Evolutionary conservation across 1,140 invertebrate genomes (phyloP).

Genomic region (Aphis gossypii): DNA sequence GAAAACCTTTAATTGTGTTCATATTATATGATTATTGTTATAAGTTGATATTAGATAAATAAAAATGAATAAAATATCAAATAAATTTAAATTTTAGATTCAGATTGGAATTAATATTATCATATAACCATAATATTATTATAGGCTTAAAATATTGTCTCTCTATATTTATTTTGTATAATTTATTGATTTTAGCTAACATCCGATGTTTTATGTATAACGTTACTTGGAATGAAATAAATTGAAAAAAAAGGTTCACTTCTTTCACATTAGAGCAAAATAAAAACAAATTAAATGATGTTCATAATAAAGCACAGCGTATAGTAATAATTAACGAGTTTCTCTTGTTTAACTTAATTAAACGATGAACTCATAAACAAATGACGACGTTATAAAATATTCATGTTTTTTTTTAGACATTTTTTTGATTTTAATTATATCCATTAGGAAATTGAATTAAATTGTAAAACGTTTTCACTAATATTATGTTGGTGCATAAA

Average conservation of each 20-base stretch:
- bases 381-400: background rate
- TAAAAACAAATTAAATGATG: background rate
- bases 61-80: background rate
- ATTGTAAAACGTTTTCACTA: conserved; percentile 1
- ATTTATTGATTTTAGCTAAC: background rate
- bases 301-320: background rate
- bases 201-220: background rate
- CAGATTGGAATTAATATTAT: background rate
- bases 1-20: background rate
- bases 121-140: background rate
- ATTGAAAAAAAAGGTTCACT: background rate
- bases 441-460: background rate
- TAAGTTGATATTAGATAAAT: background rate
- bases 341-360: conserved; percentile 4
- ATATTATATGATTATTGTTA: background rate
- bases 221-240: background rate
- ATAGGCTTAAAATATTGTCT: background rate
- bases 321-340: conserved; percentile 13
- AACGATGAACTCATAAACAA: background rate
- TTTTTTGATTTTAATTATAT: conserved; percentile 20
- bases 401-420: conserved; percentile 2
- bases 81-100: background rate
- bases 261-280: background rate
- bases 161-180: background rate
- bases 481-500: background rate